Evolutionary conservation across 2,113 vertebrate species (phyloP), one percentile per base, ranked within the genome.

Genomic region (Dendrocopos noguchii): DNA sequence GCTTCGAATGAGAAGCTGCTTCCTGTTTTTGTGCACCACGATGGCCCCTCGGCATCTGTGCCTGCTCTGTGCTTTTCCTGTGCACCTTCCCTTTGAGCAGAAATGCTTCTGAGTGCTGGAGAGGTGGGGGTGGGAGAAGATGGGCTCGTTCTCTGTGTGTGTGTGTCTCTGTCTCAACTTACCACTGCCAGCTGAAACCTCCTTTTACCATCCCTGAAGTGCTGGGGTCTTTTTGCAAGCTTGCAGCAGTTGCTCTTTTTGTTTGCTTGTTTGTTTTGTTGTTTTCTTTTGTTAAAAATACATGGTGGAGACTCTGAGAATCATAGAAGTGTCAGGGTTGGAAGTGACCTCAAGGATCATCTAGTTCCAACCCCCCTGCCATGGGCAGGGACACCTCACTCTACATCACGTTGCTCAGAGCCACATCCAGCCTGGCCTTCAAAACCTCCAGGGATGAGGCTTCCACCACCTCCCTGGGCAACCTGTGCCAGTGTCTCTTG

Each of bases 261-360:
- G 21, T 53, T 53, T 53, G 27, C 7, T 55, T 55, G 25, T 12
- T 73, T 91, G 59, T 61, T 0, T 0, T 50, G 29, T 52, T 52
- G 14, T n/a, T 65, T 91, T 82, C 13, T 75, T 67, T 53, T 44
- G 31, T 57, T 75, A 57, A 79, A 78, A 92, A 53, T 17, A 12
- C 17, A 10, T 1, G 2, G 16, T 28, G 10, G 28, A 39, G 29
- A 27, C 24, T 82, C 0, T 0, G 36, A 39, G 36, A 39, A 39
- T 10, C 36, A 39, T 39, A 39, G 36, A 39, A 39, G 36, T 39
- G 36, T 39, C 10, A 39, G 36, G 36, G 36, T 10, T 39, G 36
- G 36, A 39, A 39, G 36, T 9, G 36, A 39, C 36, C 36, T 39
- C 36, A 39, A 39, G 36, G 36, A 39, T 39, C 36, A 39, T 9